Base-by-base conservation (phyloP, 2,797 vertebrate species). In the Myripristis murdjan region DNA sequence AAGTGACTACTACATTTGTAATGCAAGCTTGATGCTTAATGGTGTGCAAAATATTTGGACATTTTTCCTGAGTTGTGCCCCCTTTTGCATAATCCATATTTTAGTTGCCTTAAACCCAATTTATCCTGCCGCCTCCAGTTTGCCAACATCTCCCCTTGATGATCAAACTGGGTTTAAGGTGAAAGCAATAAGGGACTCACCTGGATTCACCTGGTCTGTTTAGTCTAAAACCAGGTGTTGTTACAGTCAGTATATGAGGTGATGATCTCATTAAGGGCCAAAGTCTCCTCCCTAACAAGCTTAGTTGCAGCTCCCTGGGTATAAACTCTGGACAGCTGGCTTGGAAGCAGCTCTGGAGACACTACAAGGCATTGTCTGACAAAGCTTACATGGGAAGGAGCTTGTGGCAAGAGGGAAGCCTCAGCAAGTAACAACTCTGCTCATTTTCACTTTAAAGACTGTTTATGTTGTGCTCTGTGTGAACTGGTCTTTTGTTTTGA, bases 21-120 rank as follows among this genome's bases (percentile, higher is more conserved):
- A 64, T 44, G 5, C 39, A 65, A 26, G 55, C 52, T 59, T 63
- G 70, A 51, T 49, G 51, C 59, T 64, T 60, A 60, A 15, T 39
- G 49, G 71, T 61, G 41, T 37, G 39, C 53, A 64, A 61, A 70
- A 56, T 67, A 65, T 82, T 76, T 49, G 60, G 62, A 62, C 59
- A 63, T 35, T 49, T 51, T 68, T 64, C 26, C 31, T 46, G 67
- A 79, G 44, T 63, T 71, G 44, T 39, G 61, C 35, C 35, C 35
- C 35, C 9, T 37, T 37, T 37, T 37, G 35, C 33, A 70, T 63
- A 76, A 47, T 80, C 75, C 69, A 12, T 69, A 69, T 64, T 65
- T 80, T 73, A 75, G 82, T 80, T 52, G 65, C 66, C 49, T 70
- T 79, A 80, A 84, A 79, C 81, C 70, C 53, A 37, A 63, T 85